Percentiles rank a stretch among this genome's conserved stretches.
These are phyloP conservation scores for Trichonephila clavata DNA, from an alignment of 1,140 invertebrate genomes.

Conservation along the genomic window DNA sequence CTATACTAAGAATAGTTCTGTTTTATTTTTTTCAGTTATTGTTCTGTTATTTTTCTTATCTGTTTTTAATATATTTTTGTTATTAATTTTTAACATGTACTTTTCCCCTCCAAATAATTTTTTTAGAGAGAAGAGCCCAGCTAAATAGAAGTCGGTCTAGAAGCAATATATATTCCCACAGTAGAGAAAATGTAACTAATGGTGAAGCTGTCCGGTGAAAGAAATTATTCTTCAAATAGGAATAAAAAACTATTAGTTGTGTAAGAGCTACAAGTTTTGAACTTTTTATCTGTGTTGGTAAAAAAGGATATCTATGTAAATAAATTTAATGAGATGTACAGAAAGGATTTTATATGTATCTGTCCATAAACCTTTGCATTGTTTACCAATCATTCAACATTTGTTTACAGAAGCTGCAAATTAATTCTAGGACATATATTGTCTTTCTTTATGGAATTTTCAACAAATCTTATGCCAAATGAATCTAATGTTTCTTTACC, in stretches of 20 bases:
- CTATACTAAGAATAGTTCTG: background rate
- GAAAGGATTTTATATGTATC: constrained; percentile 47
- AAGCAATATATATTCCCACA: constrained; percentile 83
- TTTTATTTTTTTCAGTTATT: background rate
- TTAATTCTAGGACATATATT: background rate
- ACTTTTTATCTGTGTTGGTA: background rate
- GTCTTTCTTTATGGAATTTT: background rate
- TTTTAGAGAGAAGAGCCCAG: constrained; percentile 90
- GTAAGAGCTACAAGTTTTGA: constrained; percentile 37
- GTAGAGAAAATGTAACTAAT: constrained; percentile 83
- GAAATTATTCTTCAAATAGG: background rate
- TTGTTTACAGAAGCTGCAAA: background rate
- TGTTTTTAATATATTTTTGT: background rate
- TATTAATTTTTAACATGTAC: background rate
- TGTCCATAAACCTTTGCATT: constrained; percentile 15
- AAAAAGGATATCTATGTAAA: constrained; percentile 45
- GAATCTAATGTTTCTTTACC: constrained; percentile 11
- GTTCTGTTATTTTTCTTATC: background rate
- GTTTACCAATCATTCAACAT: constrained; percentile 17
- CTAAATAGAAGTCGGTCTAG: constrained; percentile 91
- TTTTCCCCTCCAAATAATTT: background rate
- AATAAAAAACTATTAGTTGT: constrained; percentile 16
- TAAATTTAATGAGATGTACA: constrained; percentile 61
- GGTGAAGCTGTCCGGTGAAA: constrained; percentile 69
- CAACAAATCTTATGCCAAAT: background rate